These are phyloP conservation scores for Micropoecilia bifurca DNA, from an alignment of 2,797 vertebrate genomes.

Conservation along the genomic window DNA sequence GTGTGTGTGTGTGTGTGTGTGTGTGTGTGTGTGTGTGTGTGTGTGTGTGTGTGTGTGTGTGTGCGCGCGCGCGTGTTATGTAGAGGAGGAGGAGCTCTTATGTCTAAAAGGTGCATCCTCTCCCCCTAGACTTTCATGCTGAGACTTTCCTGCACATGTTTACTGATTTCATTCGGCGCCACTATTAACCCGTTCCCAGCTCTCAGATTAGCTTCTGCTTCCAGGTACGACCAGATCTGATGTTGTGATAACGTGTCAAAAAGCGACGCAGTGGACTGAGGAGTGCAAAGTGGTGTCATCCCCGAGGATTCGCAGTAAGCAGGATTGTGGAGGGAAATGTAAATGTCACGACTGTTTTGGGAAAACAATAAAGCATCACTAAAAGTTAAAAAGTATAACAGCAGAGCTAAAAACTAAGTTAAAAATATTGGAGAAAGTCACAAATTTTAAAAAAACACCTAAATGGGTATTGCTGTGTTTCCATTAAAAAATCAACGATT, in stretches of 20 bases:
- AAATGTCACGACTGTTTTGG: not conserved
- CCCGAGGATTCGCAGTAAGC: not conserved
- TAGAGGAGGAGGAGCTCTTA: slow-evolving; percentile 37
- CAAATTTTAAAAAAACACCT: not conserved
- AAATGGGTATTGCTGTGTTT: not conserved
- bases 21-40: too few relatives aligned
- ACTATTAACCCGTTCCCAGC: slow-evolving; percentile 45
- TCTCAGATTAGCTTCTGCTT: not conserved
- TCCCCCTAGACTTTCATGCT: slow-evolving; percentile 30
- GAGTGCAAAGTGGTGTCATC: not conserved
- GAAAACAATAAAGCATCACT: not conserved
- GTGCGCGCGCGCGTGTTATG: slow-evolving; percentile 28
- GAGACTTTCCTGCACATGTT: slow-evolving; percentile 50
- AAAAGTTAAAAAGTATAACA: not conserved
- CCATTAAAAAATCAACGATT: not conserved
- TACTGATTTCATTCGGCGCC: slow-evolving; percentile 14
- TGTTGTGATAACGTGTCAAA: not conserved
- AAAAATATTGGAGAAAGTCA: not conserved
- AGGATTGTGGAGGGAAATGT: not conserved
- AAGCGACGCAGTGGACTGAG: not conserved
- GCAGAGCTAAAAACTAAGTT: not conserved
- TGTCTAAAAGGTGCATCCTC: slow-evolving; percentile 27
- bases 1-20: too few relatives aligned
- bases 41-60: too few relatives aligned
- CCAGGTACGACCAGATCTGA: not conserved